These are phyloP conservation scores for Ondatra zibethicus DNA, from an alignment of 2,113 vertebrate species.

Conservation along the genomic window DNA sequence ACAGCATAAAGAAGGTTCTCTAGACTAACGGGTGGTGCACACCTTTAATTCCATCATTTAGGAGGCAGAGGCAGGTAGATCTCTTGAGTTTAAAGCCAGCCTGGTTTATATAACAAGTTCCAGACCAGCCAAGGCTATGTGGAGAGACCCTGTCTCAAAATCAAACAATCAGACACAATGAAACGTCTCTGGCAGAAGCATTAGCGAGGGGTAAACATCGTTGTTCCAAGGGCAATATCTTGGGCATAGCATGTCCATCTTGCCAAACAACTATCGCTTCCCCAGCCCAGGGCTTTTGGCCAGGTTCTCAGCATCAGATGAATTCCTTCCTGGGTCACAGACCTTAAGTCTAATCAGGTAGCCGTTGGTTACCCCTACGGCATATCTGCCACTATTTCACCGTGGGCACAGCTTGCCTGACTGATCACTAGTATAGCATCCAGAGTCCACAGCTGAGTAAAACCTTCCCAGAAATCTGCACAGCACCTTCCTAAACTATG, in stretches of 20 bases:
- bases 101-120: background rate
- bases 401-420: background rate
- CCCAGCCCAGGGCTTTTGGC: too few species aligned
- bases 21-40: background rate
- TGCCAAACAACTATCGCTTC: background rate
- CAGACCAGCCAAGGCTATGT: background rate
- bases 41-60: background rate
- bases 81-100: background rate
- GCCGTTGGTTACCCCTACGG: too few species aligned
- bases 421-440: background rate
- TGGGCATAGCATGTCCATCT: too few species aligned
- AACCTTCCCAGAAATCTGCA: background rate
- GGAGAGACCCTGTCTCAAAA: background rate
- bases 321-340: background rate
- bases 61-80: background rate
- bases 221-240: too few species aligned
- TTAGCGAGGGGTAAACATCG: background rate
- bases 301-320: background rate
- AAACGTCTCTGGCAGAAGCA: background rate
- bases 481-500: background rate
- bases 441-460: background rate
- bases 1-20: background rate
- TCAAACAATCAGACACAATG: background rate
- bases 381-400: background rate
- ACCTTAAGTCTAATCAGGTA: background rate